Base-by-base conservation (phyloP, 1,140 invertebrate genomes). In the Drosophila lowei region DNA sequence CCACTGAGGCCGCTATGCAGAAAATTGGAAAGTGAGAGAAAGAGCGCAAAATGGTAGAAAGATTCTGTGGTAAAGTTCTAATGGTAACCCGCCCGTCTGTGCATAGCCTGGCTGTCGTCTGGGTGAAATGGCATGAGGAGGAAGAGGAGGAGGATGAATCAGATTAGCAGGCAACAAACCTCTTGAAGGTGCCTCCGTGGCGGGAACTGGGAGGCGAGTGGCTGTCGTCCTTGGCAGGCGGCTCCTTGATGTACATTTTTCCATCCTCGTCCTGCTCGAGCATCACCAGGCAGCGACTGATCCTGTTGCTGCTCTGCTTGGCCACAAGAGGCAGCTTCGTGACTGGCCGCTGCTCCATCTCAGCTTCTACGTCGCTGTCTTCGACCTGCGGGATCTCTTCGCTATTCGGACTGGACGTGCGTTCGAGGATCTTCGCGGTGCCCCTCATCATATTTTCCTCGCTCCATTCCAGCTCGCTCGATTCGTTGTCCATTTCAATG, bases 51-150 rank as follows among this genome's bases (percentile, higher is more conserved):
- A 16, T 15, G 15, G 23, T 52, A n/a, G 15, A 18, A 11, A 11
- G 41, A 41, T 54, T 9, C 56, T 30, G 15, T 46, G 41, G 34
- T 34, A 48, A 38, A 28, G 53, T 42, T 25, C 41, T 11, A 15
- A 43, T n/a, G 38, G 21, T 42, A 53, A 44, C 78, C 60, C 65
- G 28, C 43, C 64, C 56, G 43, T 57, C 13, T 42, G 41, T 64
- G 62, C 78, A 66, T 75, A 63, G 65, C 57, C 59, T 85, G 72
- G 79, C 61, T 85, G 79, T 85, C 66, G 67, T 70, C 56, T 60
- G 56, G 16, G 16, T 11, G 34, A 4, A 13, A 38, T 11, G 34
- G 34, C 34, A 38, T 3, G 34, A 3, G 11, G 1, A 13, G 34
- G 30, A 11, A 9, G 9, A 11, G 9, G 9, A 30, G 28, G 30